A percentile compares a stretch with the other conserved stretches of the same genome.
Evolutionary conservation across 2,113 vertebrate species (phyloP).

Genomic region (Vulpes lagopus): DNA sequence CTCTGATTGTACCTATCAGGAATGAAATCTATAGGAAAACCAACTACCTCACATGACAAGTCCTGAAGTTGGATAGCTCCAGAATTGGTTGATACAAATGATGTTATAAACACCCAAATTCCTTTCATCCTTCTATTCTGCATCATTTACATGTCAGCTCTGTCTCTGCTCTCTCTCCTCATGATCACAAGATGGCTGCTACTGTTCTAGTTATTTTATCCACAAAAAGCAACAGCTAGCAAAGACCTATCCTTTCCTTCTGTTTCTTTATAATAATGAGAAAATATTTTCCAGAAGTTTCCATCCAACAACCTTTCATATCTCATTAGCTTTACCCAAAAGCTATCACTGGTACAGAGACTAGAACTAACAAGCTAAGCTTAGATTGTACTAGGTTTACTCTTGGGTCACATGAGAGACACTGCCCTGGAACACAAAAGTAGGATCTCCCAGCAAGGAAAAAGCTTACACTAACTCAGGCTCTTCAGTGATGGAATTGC

Average conservation of each 20-base stretch:
- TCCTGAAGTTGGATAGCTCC: neutral
- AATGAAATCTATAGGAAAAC: neutral
- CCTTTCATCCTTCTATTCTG: neutral
- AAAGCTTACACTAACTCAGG: neutral
- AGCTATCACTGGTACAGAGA: neutral
- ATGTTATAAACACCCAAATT: neutral
- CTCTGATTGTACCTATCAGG: neutral
- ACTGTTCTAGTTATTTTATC: neutral
- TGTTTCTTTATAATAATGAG: constrained; percentile 30
- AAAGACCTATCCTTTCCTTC: neutral
- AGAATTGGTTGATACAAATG: neutral
- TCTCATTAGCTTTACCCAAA: neutral
- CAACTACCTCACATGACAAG: neutral
- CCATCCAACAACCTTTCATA: neutral
- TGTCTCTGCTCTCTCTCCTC: neutral
- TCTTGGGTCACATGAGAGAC: neutral
- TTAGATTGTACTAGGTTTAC: neutral
- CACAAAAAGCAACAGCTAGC: neutral
- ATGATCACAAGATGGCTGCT: neutral
- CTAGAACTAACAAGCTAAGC: neutral
- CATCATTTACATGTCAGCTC: neutral
- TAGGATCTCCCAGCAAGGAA: neutral
- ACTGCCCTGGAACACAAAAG: neutral
- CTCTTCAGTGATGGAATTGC: neutral
- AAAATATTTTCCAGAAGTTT: constrained; percentile 31